Conservation (phyloP, 1,140 invertebrate genomes). For the Phortica variegata region DNA sequence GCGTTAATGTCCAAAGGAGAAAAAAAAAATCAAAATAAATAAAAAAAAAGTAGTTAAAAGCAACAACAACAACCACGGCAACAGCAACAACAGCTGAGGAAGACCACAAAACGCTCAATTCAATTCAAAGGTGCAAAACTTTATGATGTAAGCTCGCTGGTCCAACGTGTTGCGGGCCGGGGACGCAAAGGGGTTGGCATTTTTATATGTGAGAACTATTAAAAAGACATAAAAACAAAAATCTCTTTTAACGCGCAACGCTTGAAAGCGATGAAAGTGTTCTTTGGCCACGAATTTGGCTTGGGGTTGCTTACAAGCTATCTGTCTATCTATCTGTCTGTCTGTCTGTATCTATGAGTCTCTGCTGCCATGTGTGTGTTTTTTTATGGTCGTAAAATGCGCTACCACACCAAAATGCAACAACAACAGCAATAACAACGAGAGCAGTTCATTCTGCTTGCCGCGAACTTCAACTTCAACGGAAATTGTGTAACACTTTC, state of each 20-base stretch:
- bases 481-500: conserved; percentile 1
- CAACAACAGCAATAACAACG: too few species aligned
- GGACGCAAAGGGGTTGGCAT: neutral
- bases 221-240: conserved; percentile 53
- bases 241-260: too few species aligned
- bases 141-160: neutral
- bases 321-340: conserved; percentile 7
- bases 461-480: too few species aligned
- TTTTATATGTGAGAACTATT: conserved; percentile 53
- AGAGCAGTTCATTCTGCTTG: too few species aligned
- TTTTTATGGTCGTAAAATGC: too few species aligned
- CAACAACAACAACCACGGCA: conserved; percentile 20
- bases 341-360: conserved; percentile 11
- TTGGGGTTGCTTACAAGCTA: too few species aligned
- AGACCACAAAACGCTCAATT: conserved; percentile 1
- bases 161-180: neutral
- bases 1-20: neutral
- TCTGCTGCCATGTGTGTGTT: neutral
- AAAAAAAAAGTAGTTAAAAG: neutral
- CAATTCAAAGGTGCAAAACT: neutral
- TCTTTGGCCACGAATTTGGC: too few species aligned
- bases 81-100: conserved; percentile 13
- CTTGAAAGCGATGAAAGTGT: too few species aligned
- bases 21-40: neutral
- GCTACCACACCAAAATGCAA: too few species aligned